These are phyloP conservation scores for Epinotia brunnichana DNA, from an alignment of 2,888 invertebrate species.

Conservation along the genomic window DNA sequence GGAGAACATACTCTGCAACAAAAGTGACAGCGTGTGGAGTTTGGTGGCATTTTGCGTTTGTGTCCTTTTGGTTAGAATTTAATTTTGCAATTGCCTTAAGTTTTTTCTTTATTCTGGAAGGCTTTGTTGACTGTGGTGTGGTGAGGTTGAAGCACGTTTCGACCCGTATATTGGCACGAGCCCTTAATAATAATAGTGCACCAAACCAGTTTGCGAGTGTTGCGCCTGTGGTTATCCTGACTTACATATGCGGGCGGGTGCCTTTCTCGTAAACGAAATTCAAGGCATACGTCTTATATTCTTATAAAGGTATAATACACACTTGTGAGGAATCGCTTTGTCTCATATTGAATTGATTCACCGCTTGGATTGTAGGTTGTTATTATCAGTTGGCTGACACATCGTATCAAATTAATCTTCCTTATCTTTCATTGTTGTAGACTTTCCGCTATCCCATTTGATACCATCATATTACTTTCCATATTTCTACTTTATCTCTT, in stretches of 20 bases:
- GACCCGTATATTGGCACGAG: slow-evolving; percentile 79
- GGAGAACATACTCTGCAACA: slow-evolving; percentile 61
- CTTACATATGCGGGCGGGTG: slow-evolving; percentile 77
- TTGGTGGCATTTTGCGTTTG: slow-evolving; percentile 67
- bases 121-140: slow-evolving; percentile 71
- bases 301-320: too few relatives aligned
- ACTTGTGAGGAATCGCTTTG: slow-evolving; percentile 49
- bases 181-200: slow-evolving; percentile 83
- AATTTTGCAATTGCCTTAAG: slow-evolving; percentile 64
- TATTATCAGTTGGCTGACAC: slow-evolving; percentile 35
- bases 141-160: slow-evolving; percentile 66
- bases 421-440: slow-evolving; percentile 40
- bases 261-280: slow-evolving; percentile 72
- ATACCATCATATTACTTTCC: slow-evolving; percentile 27
- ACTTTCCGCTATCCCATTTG: slow-evolving; percentile 30
- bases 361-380: slow-evolving; percentile 11
- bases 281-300: slow-evolving; percentile 57
- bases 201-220: slow-evolving; percentile 81
- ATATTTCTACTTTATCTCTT: slow-evolving; percentile 49
- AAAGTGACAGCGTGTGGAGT: slow-evolving; percentile 71
- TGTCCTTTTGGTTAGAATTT: slow-evolving; percentile 79
- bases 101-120: slow-evolving; percentile 59
- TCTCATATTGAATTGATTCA: slow-evolving; percentile 48
- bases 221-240: slow-evolving; percentile 78
- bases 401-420: slow-evolving; percentile 39